Base-by-base conservation (phyloP, 2,113 vertebrate genomes). In the Lipophrys pholis region DNA sequence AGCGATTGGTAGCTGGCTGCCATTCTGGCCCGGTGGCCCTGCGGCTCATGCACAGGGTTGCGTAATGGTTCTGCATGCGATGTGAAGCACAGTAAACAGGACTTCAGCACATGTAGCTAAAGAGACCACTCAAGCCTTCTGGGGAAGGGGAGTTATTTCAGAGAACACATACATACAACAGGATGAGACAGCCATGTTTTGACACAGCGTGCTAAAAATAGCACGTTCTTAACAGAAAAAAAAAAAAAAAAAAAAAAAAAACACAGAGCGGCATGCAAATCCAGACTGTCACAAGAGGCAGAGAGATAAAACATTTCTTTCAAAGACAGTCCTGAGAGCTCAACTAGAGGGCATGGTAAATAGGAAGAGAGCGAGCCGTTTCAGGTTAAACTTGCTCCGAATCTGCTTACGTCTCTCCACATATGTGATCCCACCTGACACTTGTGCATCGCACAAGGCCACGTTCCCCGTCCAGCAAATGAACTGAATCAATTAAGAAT, bases 161-260 rank as follows among this genome's bases (percentile, higher is more conserved):
- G 78, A 63, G 60, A 73, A 80, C 67, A 81, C 85, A 87, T 78
- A 81, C 84, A 81, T 76, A 84, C 83, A 4, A 76, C 76, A 80
- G 83, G 74, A 89, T 82, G 85, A 92, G 82, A 89, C 84, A 62
- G 77, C 59, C 79, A 6, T 85, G 87, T 91, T 93, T 90, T 90
- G 88, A 91, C 89, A 91, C 84, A 73, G 78, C 11, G 69, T 9
- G 60, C 90, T 90, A 92, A 93, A 90, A 92, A 92, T 91, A 90
- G 84, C 75, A 46, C 56, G 51, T 84, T 84, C 69, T 61, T 74
- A 73, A 80, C 67, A 71, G 71, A 21, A 54, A 40, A 16, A 46
- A 69, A 52, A 16, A 14, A 45, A 69, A 55, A 65, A 30, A 30
- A 67, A 52, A 53, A 82, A 84, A 30, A 67, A 52, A 53, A 82